phyloP scores from a whole-genome alignment of 2,113 vertebrate genomes.

The Ivindomyrus marchei region DNA sequence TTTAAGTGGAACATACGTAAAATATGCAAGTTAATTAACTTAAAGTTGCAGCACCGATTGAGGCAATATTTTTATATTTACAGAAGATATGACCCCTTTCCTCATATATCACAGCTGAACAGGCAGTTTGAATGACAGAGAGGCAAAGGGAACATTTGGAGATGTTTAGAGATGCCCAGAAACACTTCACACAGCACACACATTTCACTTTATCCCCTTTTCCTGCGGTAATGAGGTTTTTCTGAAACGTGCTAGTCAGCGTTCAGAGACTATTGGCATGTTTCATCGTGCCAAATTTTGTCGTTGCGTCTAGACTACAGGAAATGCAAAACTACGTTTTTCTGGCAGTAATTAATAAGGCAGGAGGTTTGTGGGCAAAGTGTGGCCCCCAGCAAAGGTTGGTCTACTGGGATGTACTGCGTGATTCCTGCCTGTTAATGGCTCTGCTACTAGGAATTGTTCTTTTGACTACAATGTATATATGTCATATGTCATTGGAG shows the following conservation, averaged over 20 bases:
- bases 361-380: constrained; percentile 37
- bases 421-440: background rate
- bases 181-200: background rate
- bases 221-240: constrained; percentile 4
- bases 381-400: constrained; percentile 35
- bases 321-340: constrained; percentile 58
- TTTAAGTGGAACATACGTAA: background rate
- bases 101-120: background rate
- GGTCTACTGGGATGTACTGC: background rate
- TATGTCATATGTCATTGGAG: background rate
- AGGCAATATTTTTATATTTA: background rate
- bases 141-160: background rate
- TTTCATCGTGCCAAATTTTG: constrained; percentile 22
- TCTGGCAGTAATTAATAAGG: constrained; percentile 50
- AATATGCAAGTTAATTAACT: background rate
- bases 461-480: background rate
- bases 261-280: constrained; percentile 29
- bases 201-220: background rate
- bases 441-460: background rate
- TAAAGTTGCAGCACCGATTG: background rate
- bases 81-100: background rate
- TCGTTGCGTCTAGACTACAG: constrained; percentile 59
- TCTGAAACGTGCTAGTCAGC: constrained; percentile 1
- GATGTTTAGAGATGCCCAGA: background rate
- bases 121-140: background rate